These are phyloP conservation scores for Crax fasciolata DNA, from an alignment of 2,797 vertebrate genomes.

Conservation along the genomic window DNA sequence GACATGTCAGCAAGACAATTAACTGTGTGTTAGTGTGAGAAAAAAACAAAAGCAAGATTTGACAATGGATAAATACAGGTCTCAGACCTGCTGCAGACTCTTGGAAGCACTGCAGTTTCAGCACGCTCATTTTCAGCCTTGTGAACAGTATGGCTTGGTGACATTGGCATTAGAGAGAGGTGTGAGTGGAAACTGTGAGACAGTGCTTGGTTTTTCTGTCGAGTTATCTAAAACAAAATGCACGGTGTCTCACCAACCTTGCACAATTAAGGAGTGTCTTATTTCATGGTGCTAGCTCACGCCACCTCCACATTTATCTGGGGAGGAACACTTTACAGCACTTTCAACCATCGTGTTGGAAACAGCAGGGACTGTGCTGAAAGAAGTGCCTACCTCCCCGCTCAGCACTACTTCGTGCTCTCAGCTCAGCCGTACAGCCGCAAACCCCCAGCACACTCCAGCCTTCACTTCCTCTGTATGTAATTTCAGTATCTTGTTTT, in stretches of 20 bases:
- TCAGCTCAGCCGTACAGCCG: background rate
- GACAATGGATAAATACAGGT: background rate
- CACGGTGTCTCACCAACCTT: background rate
- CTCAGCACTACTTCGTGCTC: background rate
- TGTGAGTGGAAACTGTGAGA: constrained; percentile 15
- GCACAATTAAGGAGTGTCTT: background rate
- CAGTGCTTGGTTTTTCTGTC: background rate
- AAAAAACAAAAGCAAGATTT: background rate
- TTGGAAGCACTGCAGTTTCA: background rate
- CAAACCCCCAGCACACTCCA: fast-evolving
- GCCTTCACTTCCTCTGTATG: background rate
- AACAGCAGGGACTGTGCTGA: background rate
- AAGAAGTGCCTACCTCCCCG: background rate
- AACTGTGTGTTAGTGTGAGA: background rate
- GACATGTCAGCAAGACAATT: background rate
- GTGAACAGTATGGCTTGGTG: background rate
- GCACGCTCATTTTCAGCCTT: constrained; percentile 4
- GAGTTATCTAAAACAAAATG: background rate
- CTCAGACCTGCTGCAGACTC: background rate
- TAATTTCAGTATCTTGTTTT: background rate
- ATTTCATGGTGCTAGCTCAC: background rate
- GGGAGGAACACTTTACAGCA: background rate
- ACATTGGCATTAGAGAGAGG: background rate
- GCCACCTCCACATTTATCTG: background rate
- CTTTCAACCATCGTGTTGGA: background rate